These are phyloP conservation scores for Aptenodytes forsteri DNA, from an alignment of 2,113 vertebrate species.

Conservation along the genomic window DNA sequence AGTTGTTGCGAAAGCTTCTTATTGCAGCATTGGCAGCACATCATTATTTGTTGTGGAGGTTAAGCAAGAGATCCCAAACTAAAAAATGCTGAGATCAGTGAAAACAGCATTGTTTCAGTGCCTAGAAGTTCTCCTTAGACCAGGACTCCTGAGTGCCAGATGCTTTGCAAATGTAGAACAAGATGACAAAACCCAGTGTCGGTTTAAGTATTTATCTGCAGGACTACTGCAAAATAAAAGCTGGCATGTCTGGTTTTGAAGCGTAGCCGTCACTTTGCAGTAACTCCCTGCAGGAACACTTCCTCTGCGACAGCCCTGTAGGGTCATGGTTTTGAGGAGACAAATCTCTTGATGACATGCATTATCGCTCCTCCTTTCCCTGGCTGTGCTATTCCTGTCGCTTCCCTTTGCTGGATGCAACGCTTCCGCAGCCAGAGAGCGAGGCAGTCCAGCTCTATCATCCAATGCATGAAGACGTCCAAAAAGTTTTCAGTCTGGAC, in stretches of 20 bases:
- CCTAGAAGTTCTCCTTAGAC: not conserved
- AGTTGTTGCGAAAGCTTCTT: not conserved
- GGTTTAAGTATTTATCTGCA: not conserved
- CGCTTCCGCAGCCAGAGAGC: not conserved
- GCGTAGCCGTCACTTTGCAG: not conserved
- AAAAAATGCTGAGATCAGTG: not conserved
- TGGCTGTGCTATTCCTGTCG: accelerated
- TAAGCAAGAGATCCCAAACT: not conserved
- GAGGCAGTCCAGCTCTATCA: not conserved
- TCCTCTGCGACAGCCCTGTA: accelerated
- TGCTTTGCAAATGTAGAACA: not conserved
- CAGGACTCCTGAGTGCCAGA: not conserved
- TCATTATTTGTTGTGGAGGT: not conserved
- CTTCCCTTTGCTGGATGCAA: not conserved
- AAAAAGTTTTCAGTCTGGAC: not conserved
- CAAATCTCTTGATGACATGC: not conserved
- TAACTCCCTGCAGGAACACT: not conserved
- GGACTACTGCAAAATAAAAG: not conserved
- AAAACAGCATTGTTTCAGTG: not conserved
- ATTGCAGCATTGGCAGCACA: not conserved
- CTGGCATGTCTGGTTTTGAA: not conserved
- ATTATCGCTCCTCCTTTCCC: not conserved
- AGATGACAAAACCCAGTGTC: not conserved
- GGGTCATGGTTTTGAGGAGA: not conserved
- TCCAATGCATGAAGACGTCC: not conserved